These are phyloP conservation scores for Corydoras maculifer DNA, from an alignment of 2,113 vertebrate genomes.

Conservation along the genomic window DNA sequence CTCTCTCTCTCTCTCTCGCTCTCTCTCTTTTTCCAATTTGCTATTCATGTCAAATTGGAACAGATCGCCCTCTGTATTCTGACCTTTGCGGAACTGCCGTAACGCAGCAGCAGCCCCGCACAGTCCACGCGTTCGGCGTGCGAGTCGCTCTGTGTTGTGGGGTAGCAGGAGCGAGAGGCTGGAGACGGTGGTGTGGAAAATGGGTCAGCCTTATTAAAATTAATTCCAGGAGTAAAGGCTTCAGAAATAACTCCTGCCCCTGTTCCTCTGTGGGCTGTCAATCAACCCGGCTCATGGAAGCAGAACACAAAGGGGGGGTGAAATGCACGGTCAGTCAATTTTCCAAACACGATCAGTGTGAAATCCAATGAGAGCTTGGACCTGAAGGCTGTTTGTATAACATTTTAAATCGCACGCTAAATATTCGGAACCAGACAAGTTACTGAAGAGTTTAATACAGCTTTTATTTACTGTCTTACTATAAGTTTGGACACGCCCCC, in stretches of 20 bases:
- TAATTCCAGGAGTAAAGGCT: slow-evolving; percentile 39
- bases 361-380: no score
- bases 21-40: slow-evolving; percentile 41
- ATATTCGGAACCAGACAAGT: no score
- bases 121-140: neutral
- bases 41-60: slow-evolving; percentile 49
- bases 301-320: slow-evolving; percentile 11
- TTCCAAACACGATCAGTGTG: no score
- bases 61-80: slow-evolving; percentile 48
- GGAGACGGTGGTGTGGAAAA: slow-evolving; percentile 36
- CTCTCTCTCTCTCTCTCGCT: slow-evolving; percentile 27
- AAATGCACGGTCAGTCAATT: slow-evolving; percentile 7
- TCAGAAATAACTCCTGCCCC: slow-evolving; percentile 46
- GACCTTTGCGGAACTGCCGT: slow-evolving; percentile 48
- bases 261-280: slow-evolving; percentile 50
- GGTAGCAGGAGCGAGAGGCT: neutral
- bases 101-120: neutral
- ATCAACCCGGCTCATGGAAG: slow-evolving; percentile 21
- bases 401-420: no score
- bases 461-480: no score
- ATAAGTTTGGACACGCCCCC: no score
- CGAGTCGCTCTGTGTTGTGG: slow-evolving; percentile 20
- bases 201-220: slow-evolving; percentile 52
- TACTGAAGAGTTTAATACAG: no score
- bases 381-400: no score